Evolutionary conservation across 2,797 vertebrate genomes (phyloP).

Genomic region (Echiichthys vipera): DNA sequence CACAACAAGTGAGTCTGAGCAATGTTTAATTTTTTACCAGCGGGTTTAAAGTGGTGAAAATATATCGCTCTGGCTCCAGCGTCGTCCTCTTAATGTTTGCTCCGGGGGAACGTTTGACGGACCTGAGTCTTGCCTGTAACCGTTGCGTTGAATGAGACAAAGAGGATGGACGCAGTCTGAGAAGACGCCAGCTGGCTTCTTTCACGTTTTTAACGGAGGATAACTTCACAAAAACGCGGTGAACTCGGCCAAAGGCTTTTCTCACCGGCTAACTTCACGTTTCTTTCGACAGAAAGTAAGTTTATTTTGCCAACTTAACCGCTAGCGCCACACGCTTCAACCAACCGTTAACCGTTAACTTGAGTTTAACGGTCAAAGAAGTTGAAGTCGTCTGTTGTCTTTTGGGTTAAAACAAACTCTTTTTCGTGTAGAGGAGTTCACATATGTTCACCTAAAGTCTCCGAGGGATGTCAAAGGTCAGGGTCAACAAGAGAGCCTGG

Average conservation of each 20-base stretch:
- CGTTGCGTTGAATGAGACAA: constrained; percentile 62
- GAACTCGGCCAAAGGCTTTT: not conserved
- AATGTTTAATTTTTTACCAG: fast-evolving
- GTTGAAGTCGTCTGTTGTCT: too few relatives aligned
- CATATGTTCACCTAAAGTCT: not conserved
- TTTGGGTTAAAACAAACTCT: not conserved
- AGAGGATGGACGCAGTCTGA: constrained; percentile 49
- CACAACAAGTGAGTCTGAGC: not conserved
- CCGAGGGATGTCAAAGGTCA: constrained; percentile 22
- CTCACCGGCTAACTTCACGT: not conserved
- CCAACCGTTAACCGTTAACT: not conserved
- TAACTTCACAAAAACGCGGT: not conserved
- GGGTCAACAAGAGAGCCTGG: not conserved
- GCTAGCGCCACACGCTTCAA: not conserved
- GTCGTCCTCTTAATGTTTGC: not conserved
- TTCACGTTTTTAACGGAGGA: fast-evolving
- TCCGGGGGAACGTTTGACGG: constrained; percentile 44
- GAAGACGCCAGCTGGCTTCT: constrained; percentile 2
- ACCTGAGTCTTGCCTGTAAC: constrained; percentile 22
- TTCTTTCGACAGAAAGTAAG: constrained; percentile 1
- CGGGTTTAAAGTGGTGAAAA: not conserved
- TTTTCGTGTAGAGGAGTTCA: not conserved
- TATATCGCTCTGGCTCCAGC: not conserved
- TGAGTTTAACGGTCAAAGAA: not conserved
- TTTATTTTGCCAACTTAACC: not conserved